phyloP scores from a whole-genome alignment of 2,888 invertebrate genomes.

The Doris montereyensis region DNA sequence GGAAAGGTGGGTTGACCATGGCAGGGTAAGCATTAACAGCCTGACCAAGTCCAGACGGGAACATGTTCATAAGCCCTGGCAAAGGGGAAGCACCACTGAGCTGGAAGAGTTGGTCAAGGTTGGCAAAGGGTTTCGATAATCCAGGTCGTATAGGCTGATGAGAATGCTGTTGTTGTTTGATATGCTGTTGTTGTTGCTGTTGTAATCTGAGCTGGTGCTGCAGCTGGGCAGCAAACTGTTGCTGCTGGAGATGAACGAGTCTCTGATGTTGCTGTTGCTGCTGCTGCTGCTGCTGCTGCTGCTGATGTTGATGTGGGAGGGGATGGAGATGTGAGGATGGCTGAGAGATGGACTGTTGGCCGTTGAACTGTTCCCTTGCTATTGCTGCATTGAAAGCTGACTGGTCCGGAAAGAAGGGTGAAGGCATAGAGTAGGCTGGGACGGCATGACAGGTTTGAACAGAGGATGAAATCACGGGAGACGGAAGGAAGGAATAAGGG shows the following conservation, averaged over 20 bases:
- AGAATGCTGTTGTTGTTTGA: constrained; percentile 28
- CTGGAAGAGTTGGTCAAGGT: constrained; percentile 30
- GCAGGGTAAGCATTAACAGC: constrained; percentile 29
- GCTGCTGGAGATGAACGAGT: constrained; percentile 25
- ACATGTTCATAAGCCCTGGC: constrained; percentile 11
- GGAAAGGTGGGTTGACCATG: constrained; percentile 1
- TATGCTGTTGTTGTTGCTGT: neutral
- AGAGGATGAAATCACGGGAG: too few species aligned
- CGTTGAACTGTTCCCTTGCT: neutral
- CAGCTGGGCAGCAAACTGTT: constrained; percentile 30
- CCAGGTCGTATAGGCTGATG: constrained; percentile 21
- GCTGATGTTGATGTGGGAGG: constrained; percentile 36
- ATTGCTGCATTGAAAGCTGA: too few species aligned
- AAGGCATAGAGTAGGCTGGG: too few species aligned
- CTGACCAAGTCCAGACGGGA: constrained; percentile 13
- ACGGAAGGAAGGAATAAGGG: too few species aligned
- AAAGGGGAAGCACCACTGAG: constrained; percentile 15
- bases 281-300: constrained; percentile 40
- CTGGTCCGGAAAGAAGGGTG: too few species aligned
- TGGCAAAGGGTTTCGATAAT: neutral
- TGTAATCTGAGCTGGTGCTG: constrained; percentile 36
- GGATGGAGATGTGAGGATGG: constrained; percentile 26
- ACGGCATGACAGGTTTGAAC: too few species aligned
- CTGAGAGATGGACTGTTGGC: neutral
- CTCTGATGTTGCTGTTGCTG: constrained; percentile 28